These are phyloP conservation scores for Epistrophe eligans DNA, from an alignment of 2,888 invertebrate species.

Conservation along the genomic window DNA sequence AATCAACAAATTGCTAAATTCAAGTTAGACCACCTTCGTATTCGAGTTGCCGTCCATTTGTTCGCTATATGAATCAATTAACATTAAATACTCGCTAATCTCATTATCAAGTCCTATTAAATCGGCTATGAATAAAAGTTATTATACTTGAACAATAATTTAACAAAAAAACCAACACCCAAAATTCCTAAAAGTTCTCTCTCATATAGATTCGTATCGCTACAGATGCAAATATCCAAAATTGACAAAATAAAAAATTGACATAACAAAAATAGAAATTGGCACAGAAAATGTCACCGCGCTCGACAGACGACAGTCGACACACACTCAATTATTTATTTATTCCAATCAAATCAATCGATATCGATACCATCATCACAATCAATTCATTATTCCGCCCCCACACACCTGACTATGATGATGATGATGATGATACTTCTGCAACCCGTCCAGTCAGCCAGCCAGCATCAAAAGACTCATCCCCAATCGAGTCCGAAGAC, in stretches of 20 bases:
- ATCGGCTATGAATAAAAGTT: conserved; percentile 16
- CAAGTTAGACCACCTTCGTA: background rate
- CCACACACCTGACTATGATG: conserved; percentile 56
- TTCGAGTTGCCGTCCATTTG: background rate
- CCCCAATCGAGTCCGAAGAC: conserved; percentile 43
- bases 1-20: background rate
- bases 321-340: conserved; percentile 54
- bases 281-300: conserved; percentile 64
- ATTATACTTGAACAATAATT: conserved; percentile 16
- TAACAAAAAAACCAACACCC: conserved; percentile 15
- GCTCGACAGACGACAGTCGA: background rate
- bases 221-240: conserved; percentile 40
- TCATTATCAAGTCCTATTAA: conserved; percentile 26
- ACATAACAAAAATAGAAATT: conserved; percentile 53
- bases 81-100: conserved; percentile 16
- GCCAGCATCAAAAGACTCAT: conserved; percentile 15
- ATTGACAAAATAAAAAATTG: conserved; percentile 48
- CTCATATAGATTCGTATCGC: too few relatives aligned
- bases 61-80: conserved; percentile 12
- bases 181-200: conserved; percentile 27
- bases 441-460: conserved; percentile 16
- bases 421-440: conserved; percentile 11
- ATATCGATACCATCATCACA: conserved; percentile 40
- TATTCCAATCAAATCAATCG: conserved; percentile 67
- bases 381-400: conserved; percentile 69